A percentile compares a stretch with the other conserved stretches of the same genome.
phyloP scores from a whole-genome alignment of 2,113 vertebrate species.

The Silurus meridionalis region DNA sequence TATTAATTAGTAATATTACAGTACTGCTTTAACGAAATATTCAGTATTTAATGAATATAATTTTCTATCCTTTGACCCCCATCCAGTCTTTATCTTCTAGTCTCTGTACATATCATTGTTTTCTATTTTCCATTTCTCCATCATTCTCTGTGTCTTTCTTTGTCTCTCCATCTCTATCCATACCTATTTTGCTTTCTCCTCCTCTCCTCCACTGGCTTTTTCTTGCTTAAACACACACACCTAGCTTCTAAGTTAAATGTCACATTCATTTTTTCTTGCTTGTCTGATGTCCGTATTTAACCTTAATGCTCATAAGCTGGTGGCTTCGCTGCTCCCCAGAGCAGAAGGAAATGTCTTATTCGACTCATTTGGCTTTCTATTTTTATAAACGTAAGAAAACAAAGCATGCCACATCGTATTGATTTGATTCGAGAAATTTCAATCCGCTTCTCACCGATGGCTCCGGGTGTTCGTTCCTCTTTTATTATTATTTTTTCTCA shows the following conservation, averaged over 20 bases:
- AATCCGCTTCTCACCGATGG: constrained; percentile 32
- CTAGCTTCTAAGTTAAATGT: constrained; percentile 44
- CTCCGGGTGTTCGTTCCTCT: constrained; percentile 25
- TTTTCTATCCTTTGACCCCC: background rate
- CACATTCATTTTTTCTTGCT: constrained; percentile 35
- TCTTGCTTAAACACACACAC: constrained; percentile 24
- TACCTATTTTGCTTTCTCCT: background rate
- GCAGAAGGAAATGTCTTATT: constrained; percentile 37
- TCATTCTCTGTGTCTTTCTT: background rate
- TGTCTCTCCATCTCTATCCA: background rate
- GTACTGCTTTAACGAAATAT: background rate
- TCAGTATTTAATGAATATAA: background rate
- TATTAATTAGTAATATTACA: background rate
- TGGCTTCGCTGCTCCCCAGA: constrained; percentile 20
- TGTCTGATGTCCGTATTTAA: constrained; percentile 44
- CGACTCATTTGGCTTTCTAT: constrained; percentile 48
- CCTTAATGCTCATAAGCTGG: constrained; percentile 40
- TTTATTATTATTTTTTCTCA: constrained; percentile 28
- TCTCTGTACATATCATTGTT: background rate
- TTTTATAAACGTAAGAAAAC: constrained; percentile 53
- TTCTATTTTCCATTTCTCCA: background rate
- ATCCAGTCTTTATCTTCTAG: background rate
- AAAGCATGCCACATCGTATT: constrained; percentile 31
- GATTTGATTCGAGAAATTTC: constrained; percentile 54
- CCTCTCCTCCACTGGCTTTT: background rate